Evolutionary conservation across 2,888 invertebrate genomes (phyloP).

Genomic region (Thereva nobilitata): DNA sequence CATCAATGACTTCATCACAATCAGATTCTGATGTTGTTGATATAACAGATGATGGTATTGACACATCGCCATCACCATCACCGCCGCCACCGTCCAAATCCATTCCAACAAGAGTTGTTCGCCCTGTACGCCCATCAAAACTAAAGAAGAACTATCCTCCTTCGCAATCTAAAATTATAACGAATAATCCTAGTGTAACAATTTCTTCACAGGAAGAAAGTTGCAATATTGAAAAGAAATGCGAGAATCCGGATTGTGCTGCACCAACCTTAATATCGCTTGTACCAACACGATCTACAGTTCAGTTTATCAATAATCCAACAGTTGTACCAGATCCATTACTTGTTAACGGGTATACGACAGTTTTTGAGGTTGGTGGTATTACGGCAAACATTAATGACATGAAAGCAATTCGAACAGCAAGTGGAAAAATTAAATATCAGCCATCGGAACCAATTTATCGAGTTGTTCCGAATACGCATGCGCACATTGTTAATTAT

Average conservation of each 20-base stretch:
- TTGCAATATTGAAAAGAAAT: conserved; percentile 24
- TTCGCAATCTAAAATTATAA: background rate
- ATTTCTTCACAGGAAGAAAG: background rate
- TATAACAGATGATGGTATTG: too few species aligned
- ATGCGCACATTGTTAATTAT: conserved; percentile 55
- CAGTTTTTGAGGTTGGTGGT: conserved; percentile 54
- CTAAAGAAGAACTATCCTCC: too few species aligned
- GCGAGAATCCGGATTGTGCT: conserved; percentile 48
- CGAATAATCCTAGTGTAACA: background rate
- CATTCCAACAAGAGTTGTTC: background rate
- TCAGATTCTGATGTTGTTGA: too few species aligned
- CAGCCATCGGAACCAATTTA: conserved; percentile 47
- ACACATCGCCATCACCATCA: background rate
- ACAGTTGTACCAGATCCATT: conserved; percentile 50
- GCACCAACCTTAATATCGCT: conserved; percentile 49
- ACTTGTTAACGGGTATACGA: conserved; percentile 53
- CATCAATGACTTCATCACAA: too few species aligned
- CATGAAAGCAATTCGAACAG: background rate
- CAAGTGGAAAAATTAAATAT: background rate
- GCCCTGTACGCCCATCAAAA: background rate
- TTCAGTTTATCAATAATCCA: conserved; percentile 49
- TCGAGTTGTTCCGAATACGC: conserved; percentile 55
- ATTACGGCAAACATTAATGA: conserved; percentile 44
- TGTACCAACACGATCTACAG: conserved; percentile 49
- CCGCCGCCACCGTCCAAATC: background rate